Percentiles rank a stretch among this genome's conserved stretches.
Evolutionary conservation across 2,113 vertebrate species (phyloP).

Genomic region (Corythornis vintsioides): DNA sequence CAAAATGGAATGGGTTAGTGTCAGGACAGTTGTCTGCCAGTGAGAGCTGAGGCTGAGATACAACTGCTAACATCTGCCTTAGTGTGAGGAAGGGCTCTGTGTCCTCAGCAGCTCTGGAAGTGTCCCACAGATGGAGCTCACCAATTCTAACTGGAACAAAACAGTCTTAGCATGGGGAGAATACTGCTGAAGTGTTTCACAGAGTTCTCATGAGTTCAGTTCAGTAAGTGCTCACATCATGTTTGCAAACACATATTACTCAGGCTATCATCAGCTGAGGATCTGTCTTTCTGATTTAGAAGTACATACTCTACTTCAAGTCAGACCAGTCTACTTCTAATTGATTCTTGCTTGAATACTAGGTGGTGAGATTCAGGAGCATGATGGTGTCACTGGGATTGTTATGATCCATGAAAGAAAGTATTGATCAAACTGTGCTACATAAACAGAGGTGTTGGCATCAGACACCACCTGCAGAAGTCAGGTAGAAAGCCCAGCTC

Average conservation of each 20-base stretch:
- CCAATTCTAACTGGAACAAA: neutral
- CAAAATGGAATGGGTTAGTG: neutral
- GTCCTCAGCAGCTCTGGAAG: neutral
- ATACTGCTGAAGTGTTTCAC: neutral
- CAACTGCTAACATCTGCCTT: neutral
- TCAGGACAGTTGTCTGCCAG: neutral
- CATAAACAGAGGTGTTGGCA: neutral
- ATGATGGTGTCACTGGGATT: neutral
- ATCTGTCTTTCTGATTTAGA: neutral
- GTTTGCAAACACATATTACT: rapidly evolving
- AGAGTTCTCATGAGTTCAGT: neutral
- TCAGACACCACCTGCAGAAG: neutral
- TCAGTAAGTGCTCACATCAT: neutral
- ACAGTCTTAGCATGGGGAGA: rapidly evolving
- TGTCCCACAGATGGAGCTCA: neutral
- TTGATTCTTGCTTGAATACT: neutral
- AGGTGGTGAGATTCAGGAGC: neutral
- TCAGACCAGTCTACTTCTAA: neutral
- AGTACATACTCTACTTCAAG: neutral
- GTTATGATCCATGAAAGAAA: neutral
- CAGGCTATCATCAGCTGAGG: neutral
- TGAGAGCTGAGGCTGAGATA: neutral
- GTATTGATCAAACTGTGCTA: neutral
- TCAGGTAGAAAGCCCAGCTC: neutral
- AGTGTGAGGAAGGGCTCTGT: neutral